Percentiles rank a stretch among this genome's conserved stretches.
These are phyloP conservation scores for Apantesis nais DNA, from an alignment of 2,888 invertebrate genomes.

Conservation along the genomic window DNA sequence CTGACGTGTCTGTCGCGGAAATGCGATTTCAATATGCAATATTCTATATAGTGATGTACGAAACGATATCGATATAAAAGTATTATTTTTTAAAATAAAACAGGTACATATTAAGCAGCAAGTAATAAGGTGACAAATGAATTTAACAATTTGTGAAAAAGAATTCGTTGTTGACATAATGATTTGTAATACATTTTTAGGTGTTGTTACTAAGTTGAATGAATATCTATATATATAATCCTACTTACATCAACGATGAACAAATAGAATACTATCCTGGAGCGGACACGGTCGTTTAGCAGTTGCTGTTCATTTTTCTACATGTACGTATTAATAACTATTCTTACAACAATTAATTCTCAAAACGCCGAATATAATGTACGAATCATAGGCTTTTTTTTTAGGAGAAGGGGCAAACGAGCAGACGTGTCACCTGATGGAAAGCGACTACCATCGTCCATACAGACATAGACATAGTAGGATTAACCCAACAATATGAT, in stretches of 20 bases:
- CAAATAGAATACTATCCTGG: too few relatives aligned
- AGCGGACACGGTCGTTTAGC: too few relatives aligned
- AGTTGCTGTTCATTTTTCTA: too few relatives aligned
- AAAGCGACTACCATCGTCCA: too few relatives aligned
- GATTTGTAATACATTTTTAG: not conserved
- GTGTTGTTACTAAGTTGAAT: not conserved
- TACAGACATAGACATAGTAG: too few relatives aligned
- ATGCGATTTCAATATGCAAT: conserved; percentile 45
- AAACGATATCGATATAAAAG: conserved; percentile 17
- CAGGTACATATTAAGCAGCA: not conserved
- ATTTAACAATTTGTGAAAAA: not conserved
- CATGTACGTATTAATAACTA: too few relatives aligned
- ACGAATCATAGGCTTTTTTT: too few relatives aligned
- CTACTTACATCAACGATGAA: not conserved
- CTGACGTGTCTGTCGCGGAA: conserved; percentile 38
- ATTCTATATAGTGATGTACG: conserved; percentile 37
- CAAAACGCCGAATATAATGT: not conserved
- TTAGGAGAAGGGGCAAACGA: too few relatives aligned
- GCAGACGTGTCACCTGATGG: too few relatives aligned
- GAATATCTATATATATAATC: not conserved
- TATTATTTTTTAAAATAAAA: not conserved
- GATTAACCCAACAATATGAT: not conserved
- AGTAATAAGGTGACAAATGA: not conserved
- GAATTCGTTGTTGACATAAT: not conserved
- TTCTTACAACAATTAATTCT: too few relatives aligned